Base-by-base conservation (phyloP, 2,113 vertebrate genomes). In the Callaeas wilsoni region DNA sequence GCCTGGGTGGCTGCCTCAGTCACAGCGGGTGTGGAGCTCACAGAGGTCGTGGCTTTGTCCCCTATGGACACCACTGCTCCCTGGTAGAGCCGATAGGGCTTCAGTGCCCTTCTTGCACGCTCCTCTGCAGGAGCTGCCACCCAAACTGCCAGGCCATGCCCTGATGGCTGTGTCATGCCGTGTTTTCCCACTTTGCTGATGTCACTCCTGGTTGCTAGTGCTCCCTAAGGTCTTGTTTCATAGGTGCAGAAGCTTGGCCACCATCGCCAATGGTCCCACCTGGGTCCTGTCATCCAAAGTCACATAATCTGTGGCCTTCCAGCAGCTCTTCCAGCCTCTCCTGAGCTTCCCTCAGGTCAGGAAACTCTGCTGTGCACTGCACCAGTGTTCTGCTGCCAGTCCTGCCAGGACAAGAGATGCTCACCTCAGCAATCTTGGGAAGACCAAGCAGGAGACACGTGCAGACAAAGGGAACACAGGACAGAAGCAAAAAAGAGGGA, bases 1-100 rank as follows among this genome's bases (percentile, higher is more conserved):
- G 19, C 12, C 25, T 26, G 10, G 1, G 4, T 10, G n/a, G 7
- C 29, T 79, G 14, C 20, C 13, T 30, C 13, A 37, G 15, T 9
- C 33, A 19, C 1, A 1, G 33, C 10, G 16, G 7, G 4, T 4
- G 0, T n/a, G 55, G 8, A 73, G 30, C 30, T 60, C 47, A 59
- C 14, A 35, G n/a, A 16, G 12, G 2, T 3, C 3, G 0, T 41
- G 33, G 10, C 17, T 59, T 41, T 60, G 25, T 85, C 10, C 14
- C 20, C 7, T 19, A 4, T 9, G 16, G 2, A 19, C 30, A 27
- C 9, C 17, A 27, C 1, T 35, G n/a, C 44, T 32, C 39, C 21
- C 15, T 85, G 39, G 21, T 0, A 15, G 41, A 59, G 44, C 20
- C 52, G 37, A 1, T 19, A 42, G 19, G 37, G 37, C 23, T 39